Conservation (phyloP, 2,888 invertebrate species). For the Chesias legatella region DNA sequence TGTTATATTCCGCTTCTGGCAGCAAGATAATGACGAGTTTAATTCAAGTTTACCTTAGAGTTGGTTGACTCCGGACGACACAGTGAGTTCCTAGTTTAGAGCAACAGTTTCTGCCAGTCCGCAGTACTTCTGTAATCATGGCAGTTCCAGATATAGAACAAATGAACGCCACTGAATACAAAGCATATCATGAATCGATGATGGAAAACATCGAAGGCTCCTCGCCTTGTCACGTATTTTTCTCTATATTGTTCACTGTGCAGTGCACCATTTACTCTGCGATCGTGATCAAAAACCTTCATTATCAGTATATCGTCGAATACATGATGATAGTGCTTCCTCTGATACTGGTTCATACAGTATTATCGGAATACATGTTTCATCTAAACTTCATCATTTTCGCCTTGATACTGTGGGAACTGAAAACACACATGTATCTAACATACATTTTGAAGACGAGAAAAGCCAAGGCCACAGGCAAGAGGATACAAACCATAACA, state of each 20-base stretch:
- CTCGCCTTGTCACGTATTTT: constrained; percentile 71
- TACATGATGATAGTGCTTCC: constrained; percentile 79
- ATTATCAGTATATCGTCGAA: constrained; percentile 68
- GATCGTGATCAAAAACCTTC: constrained; percentile 32
- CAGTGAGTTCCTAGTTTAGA: too few relatives aligned
- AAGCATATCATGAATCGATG: constrained; percentile 70
- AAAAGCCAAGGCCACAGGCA: constrained; percentile 35
- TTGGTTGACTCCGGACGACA: too few relatives aligned
- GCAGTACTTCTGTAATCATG: constrained; percentile 12
- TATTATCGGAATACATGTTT: constrained; percentile 59
- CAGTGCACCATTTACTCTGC: constrained; percentile 53
- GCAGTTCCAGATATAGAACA: constrained; percentile 9
- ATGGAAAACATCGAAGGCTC: constrained; percentile 80
- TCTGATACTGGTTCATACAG: constrained; percentile 78
- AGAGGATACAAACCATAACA: constrained; percentile 77
- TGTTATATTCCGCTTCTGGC: too few relatives aligned
- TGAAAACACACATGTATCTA: constrained; percentile 26
- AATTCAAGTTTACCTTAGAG: too few relatives aligned
- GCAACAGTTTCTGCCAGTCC: too few relatives aligned
- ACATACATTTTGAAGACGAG: constrained; percentile 22
- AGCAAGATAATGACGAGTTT: too few relatives aligned
- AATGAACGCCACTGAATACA: constrained; percentile 64
- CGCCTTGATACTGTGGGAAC: constrained; percentile 38
- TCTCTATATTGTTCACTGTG: constrained; percentile 62
- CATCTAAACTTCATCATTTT: constrained; percentile 48